A percentile compares a stretch with the other conserved stretches of the same genome.
These are phyloP conservation scores for Rhynchotus rufescens DNA, from an alignment of 2,797 vertebrate species.

Conservation along the genomic window DNA sequence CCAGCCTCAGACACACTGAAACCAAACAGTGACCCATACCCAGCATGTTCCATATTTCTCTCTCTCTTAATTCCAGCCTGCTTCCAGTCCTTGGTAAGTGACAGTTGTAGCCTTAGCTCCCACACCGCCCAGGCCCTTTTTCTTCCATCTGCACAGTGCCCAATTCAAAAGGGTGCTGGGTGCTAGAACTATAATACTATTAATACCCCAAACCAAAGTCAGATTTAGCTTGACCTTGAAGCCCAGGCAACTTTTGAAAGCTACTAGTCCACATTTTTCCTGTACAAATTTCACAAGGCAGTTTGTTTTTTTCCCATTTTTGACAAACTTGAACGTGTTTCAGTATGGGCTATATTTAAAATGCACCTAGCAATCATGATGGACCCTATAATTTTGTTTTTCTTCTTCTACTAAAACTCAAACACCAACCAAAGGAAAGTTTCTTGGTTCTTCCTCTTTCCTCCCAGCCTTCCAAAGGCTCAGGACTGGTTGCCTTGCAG, in stretches of 20 bases:
- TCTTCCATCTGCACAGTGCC: background rate
- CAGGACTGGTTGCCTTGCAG: slow-evolving; percentile 21
- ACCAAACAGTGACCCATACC: background rate
- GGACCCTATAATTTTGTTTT: background rate
- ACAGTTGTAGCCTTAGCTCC: slow-evolving; percentile 10
- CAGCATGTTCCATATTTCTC: background rate
- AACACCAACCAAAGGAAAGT: background rate
- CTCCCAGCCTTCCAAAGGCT: background rate
- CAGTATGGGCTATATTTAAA: slow-evolving; percentile 48
- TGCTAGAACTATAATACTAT: background rate
- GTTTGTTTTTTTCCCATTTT: slow-evolving; percentile 26
- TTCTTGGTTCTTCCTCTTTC: background rate
- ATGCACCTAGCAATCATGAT: background rate
- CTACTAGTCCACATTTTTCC: background rate
- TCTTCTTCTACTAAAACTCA: background rate
- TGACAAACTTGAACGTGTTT: slow-evolving; percentile 6
- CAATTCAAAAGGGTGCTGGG: background rate
- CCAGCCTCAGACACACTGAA: background rate
- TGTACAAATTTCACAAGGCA: slow-evolving; percentile 42
- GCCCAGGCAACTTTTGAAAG: background rate
- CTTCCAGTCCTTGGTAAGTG: slow-evolving; percentile 30
- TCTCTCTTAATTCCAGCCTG: background rate
- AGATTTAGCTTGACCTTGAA: slow-evolving; percentile 49
- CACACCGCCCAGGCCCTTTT: slow-evolving; percentile 24
- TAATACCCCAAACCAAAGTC: slow-evolving; percentile 2